Conservation (phyloP, 2,797 vertebrate species). For the Myripristis jacobus region DNA sequence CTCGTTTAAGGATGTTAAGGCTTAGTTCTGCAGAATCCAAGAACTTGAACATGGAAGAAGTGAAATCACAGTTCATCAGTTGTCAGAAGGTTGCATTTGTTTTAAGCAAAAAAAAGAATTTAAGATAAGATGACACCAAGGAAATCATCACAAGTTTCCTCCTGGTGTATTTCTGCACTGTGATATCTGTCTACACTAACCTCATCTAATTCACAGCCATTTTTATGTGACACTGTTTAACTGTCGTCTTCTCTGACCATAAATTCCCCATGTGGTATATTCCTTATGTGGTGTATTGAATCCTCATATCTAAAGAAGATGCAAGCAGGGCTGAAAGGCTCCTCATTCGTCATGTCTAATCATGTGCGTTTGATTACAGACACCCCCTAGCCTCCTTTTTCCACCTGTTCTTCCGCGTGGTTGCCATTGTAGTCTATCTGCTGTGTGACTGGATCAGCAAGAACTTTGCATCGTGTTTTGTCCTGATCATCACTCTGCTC, state of each 20-base stretch:
- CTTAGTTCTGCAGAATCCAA: no score
- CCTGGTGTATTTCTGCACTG: not conserved
- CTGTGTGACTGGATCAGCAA: constrained; percentile 86
- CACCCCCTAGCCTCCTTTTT: constrained; percentile 83
- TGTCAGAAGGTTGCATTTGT: not conserved
- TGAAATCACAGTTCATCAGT: not conserved
- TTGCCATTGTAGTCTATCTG: constrained; percentile 85
- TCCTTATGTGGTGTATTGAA: no score
- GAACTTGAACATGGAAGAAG: not conserved
- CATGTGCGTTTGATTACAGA: constrained; percentile 34
- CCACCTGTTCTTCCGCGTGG: constrained; percentile 89
- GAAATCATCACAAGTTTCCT: not conserved
- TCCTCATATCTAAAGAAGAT: no score
- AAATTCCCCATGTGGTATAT: not conserved
- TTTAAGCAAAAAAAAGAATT: not conserved
- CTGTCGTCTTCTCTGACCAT: not conserved
- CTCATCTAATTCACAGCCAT: not conserved
- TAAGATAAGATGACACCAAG: no score
- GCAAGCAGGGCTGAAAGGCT: not conserved
- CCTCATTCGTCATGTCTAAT: not conserved
- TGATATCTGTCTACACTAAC: not conserved
- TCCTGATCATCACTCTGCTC: constrained; percentile 86
- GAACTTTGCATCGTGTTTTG: constrained; percentile 88
- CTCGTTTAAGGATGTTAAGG: no score
- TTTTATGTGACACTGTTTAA: not conserved